Conservation (phyloP, 2,888 invertebrate species). For the Brachypalpus laphriformis region DNA sequence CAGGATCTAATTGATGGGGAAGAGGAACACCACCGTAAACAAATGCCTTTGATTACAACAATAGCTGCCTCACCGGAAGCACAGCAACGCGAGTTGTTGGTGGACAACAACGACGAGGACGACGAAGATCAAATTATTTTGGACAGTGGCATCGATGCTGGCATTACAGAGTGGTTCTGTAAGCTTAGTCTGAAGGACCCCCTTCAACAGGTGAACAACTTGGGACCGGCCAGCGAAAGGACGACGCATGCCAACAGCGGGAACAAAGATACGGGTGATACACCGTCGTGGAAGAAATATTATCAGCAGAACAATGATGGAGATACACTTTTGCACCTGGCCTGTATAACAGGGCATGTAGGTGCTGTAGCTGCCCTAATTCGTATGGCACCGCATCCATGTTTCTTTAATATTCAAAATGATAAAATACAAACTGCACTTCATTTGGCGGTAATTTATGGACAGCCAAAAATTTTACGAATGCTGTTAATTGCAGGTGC, state of each 20-base stretch:
- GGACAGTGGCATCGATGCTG: slow-evolving; percentile 87
- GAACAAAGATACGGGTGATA: slow-evolving; percentile 66
- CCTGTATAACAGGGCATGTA: slow-evolving; percentile 89
- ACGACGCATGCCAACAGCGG: slow-evolving; percentile 38
- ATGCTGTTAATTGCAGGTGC: slow-evolving; percentile 93
- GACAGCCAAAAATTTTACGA: slow-evolving; percentile 89
- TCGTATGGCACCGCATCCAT: slow-evolving; percentile 89
- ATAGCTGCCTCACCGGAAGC: slow-evolving; percentile 72
- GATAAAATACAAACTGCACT: slow-evolving; percentile 91
- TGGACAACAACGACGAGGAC: slow-evolving; percentile 51
- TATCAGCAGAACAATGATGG: slow-evolving; percentile 92
- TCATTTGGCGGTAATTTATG: slow-evolving; percentile 93
- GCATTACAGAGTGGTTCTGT: slow-evolving; percentile 86
- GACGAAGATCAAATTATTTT: slow-evolving; percentile 83
- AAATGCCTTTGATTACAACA: slow-evolving; percentile 47
- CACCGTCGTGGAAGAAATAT: slow-evolving; percentile 86
- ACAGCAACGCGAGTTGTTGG: slow-evolving; percentile 39
- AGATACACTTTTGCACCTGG: slow-evolving; percentile 93
- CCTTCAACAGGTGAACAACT: too few relatives aligned
- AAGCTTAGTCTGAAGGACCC: slow-evolving; percentile 84
- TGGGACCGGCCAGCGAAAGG: slow-evolving; percentile 54
- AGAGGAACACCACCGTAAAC: slow-evolving; percentile 53
- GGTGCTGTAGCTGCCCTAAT: slow-evolving; percentile 90
- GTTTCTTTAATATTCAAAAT: slow-evolving; percentile 91
- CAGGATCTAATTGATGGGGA: slow-evolving; percentile 74